Conservation (phyloP, 2,888 invertebrate species). For the Cheilosia vernalis region DNA sequence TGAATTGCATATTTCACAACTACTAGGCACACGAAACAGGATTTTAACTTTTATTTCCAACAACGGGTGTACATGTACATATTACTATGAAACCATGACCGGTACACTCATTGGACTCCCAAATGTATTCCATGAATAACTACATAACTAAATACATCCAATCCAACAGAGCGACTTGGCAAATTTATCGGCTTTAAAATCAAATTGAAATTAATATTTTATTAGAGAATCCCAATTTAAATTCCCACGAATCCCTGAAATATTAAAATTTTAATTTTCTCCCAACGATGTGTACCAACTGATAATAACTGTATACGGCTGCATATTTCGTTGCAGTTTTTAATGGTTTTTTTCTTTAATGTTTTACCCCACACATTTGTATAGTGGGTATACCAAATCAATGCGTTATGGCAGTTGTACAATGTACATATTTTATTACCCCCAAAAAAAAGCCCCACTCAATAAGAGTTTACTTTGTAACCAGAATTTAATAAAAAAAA, state of each 20-base stretch:
- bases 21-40: too few relatives aligned
- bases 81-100: too few relatives aligned
- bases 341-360: neutral
- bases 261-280: conserved; percentile 73
- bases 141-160: neutral
- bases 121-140: neutral
- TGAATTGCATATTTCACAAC: too few relatives aligned
- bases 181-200: conserved; percentile 67
- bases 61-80: too few relatives aligned
- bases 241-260: conserved; percentile 54
- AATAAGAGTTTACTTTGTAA: neutral
- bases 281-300: conserved; percentile 57
- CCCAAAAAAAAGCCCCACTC: neutral
- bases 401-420: conserved; percentile 27
- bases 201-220: conserved; percentile 74
- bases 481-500: conserved; percentile 14
- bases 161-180: neutral
- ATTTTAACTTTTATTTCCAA: too few relatives aligned
- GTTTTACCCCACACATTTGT: conserved; percentile 13
- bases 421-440: conserved; percentile 42
- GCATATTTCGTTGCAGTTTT: conserved; percentile 30
- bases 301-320: conserved; percentile 36
- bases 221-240: conserved; percentile 59
- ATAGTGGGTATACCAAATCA: conserved; percentile 28
- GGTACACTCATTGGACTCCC: neutral